A percentile compares a stretch with the other conserved stretches of the same genome.
Conservation (phyloP, 2,113 vertebrate species). For the Mesoclemmys tuberculata region DNA sequence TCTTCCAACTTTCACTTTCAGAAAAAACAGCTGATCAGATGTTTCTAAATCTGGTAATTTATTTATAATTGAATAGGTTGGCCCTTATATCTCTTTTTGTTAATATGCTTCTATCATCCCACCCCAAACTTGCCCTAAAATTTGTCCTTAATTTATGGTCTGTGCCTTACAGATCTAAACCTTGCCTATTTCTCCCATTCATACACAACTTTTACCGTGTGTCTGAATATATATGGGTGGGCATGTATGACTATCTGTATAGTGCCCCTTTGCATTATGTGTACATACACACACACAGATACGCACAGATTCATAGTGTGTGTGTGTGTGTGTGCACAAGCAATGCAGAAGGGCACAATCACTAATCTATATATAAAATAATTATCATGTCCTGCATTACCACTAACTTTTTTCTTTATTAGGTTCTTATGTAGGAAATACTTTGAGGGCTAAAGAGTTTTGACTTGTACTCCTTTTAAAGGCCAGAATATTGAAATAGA, state of each 20-base stretch:
- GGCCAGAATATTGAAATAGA: background rate
- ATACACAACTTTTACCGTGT: background rate
- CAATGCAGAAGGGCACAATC: background rate
- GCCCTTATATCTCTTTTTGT: background rate
- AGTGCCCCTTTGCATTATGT: background rate
- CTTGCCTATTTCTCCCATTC: background rate
- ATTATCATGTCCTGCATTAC: background rate
- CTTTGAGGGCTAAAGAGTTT: background rate
- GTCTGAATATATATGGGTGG: background rate
- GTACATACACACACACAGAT: background rate
- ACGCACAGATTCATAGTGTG: too few species aligned
- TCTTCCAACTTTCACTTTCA: constrained; percentile 41
- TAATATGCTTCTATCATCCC: background rate
- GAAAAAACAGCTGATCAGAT: constrained; percentile 6
- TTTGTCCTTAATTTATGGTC: background rate
- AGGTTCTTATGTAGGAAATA: background rate
- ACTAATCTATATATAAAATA: background rate
- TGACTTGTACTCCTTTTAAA: background rate
- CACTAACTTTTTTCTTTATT: background rate
- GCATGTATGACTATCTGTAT: background rate
- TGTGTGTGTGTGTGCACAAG: background rate
- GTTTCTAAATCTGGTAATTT: background rate
- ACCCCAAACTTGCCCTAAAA: background rate
- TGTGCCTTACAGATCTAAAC: background rate
- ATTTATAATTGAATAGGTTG: background rate